A percentile compares a stretch with the other conserved stretches of the same genome.
These are phyloP conservation scores for Aethina tumida DNA, from an alignment of 1,140 invertebrate species.

Conservation along the genomic window DNA sequence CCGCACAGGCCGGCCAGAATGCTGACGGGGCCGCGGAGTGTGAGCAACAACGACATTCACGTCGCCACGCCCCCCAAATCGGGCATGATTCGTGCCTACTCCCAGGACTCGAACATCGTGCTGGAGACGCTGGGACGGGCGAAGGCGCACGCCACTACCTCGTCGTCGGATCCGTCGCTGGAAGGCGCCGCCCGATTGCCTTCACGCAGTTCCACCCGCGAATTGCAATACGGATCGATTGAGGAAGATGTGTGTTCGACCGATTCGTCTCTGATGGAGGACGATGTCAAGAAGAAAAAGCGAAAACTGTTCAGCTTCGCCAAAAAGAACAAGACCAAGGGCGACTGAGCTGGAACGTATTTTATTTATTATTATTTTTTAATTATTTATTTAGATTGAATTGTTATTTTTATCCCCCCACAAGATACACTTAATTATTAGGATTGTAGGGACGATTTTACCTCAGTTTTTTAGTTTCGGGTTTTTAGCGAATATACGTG, in stretches of 20 bases:
- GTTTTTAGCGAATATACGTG: no score
- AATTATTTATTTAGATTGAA: not conserved
- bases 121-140: constrained; percentile 17
- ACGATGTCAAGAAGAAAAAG: constrained; percentile 33
- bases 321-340: constrained; percentile 26
- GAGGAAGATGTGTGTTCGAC: constrained; percentile 37
- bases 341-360: constrained; percentile 7
- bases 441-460: no score
- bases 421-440: no score
- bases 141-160: constrained; percentile 30
- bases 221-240: constrained; percentile 23
- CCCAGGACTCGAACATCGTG: constrained; percentile 34
- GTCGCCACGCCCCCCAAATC: constrained; percentile 3
- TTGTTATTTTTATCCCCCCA: no score
- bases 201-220: constrained; percentile 16
- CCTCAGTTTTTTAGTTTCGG: no score
- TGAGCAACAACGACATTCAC: constrained; percentile 11
- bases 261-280: constrained; percentile 35
- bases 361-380: constrained; percentile 6
- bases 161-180: constrained; percentile 40
- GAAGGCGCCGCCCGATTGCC: constrained; percentile 20
- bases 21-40: constrained; percentile 7
- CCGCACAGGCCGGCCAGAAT: no score
- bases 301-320: constrained; percentile 35
- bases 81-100: constrained; percentile 22